phyloP scores from a whole-genome alignment of 2,797 vertebrate species.

The Spheniscus humboldti region DNA sequence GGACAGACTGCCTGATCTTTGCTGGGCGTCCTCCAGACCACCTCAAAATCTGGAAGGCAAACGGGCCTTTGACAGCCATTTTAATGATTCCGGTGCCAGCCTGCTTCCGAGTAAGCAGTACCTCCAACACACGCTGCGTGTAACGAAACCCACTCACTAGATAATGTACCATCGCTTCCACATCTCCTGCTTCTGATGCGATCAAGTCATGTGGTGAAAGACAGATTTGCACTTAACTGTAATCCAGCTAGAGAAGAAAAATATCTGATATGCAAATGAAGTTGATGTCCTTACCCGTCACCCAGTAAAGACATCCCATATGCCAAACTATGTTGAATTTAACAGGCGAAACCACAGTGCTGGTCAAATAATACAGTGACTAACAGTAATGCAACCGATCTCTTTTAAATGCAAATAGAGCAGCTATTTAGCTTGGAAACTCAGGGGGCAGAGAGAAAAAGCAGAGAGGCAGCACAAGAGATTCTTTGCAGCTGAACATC shows the following conservation, averaged over 20 bases:
- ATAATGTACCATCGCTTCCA: not conserved
- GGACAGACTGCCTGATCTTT: not conserved
- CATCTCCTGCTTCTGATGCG: not conserved
- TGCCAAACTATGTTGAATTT: not conserved
- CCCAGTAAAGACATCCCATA: not conserved
- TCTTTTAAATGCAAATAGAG: not conserved
- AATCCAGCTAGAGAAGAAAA: not conserved
- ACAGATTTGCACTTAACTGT: not conserved
- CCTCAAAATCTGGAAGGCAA: not conserved
- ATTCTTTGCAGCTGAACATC: not conserved
- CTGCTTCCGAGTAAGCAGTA: not conserved
- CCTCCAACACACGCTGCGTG: not conserved
- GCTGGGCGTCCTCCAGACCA: not conserved
- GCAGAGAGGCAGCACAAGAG: not conserved
- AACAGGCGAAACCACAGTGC: not conserved
- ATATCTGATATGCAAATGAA: not conserved
- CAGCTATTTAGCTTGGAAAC: not conserved
- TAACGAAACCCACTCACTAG: not conserved
- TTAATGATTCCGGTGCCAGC: not conserved
- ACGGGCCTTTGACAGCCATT: not conserved
- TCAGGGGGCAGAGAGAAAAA: not conserved
- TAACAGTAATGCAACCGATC: not conserved
- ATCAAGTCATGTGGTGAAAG: not conserved
- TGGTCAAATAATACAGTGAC: not conserved
- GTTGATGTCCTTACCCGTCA: not conserved